These are phyloP conservation scores for Eriosoma lanigerum DNA, from an alignment of 1,140 invertebrate species.

Conservation along the genomic window DNA sequence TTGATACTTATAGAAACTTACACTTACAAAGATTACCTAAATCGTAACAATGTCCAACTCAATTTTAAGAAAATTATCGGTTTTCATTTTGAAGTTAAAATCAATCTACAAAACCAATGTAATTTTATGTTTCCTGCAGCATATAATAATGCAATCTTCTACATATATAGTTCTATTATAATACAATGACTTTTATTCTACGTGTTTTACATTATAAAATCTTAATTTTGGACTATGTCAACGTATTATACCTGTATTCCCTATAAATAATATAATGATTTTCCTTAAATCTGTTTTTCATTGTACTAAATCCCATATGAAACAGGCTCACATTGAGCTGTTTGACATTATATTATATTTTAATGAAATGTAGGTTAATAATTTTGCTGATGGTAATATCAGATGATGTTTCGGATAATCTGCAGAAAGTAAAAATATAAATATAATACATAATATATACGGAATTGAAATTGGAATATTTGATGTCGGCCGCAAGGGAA, in stretches of 20 bases:
- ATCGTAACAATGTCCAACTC: constrained; percentile 36
- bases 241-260: too few species aligned
- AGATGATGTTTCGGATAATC: background rate
- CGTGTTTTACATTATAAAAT: background rate
- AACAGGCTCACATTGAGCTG: background rate
- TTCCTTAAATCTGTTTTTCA: background rate
- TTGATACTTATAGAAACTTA: constrained; percentile 43
- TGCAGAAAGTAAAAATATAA: too few species aligned
- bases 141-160: background rate
- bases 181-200: background rate
- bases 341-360: background rate
- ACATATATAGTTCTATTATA: too few species aligned
- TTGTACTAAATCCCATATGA: background rate
- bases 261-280: background rate
- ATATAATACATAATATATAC: background rate
- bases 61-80: constrained; percentile 5
- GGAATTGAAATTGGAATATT: constrained; percentile 1
- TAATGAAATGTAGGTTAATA: background rate
- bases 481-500: background rate
- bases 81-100: background rate
- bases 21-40: constrained; percentile 18
- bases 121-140: background rate
- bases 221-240: too few species aligned
- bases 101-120: background rate
- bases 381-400: background rate